These are phyloP conservation scores for Cynopterus brachyotis DNA, from an alignment of 2,113 vertebrate genomes.

Conservation along the genomic window DNA sequence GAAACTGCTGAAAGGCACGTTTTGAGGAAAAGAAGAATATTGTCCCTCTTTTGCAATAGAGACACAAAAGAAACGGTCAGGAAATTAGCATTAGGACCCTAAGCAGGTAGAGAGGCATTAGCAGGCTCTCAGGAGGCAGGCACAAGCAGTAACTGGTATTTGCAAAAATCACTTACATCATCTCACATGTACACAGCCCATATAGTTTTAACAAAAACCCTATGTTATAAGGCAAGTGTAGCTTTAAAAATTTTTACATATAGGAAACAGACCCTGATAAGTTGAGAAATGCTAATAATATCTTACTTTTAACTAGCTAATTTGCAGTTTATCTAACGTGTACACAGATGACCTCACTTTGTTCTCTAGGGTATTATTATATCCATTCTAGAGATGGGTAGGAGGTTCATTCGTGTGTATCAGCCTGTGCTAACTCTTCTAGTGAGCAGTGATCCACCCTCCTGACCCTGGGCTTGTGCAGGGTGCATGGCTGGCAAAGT, in stretches of 20 bases:
- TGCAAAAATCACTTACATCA: background rate
- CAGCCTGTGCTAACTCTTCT: background rate
- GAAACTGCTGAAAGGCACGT: background rate
- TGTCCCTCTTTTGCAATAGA: background rate
- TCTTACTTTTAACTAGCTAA: background rate
- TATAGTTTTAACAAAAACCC: background rate
- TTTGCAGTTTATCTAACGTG: background rate
- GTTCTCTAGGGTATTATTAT: background rate
- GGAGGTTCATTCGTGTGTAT: background rate
- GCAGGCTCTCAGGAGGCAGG: background rate
- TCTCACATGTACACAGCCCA: no score
- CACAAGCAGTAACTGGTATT: background rate
- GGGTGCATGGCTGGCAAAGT: background rate
- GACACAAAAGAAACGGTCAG: background rate
- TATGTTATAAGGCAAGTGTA: background rate
- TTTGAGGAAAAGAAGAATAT: background rate
- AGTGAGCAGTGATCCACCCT: background rate
- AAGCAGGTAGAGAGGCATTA: background rate
- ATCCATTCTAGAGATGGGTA: background rate
- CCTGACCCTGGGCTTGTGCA: background rate
- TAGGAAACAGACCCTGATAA: background rate
- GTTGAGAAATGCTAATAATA: background rate
- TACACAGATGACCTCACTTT: background rate
- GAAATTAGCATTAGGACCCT: background rate
- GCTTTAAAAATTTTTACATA: background rate